These are phyloP conservation scores for Balearica regulorum DNA, from an alignment of 2,797 vertebrate species.

Conservation along the genomic window DNA sequence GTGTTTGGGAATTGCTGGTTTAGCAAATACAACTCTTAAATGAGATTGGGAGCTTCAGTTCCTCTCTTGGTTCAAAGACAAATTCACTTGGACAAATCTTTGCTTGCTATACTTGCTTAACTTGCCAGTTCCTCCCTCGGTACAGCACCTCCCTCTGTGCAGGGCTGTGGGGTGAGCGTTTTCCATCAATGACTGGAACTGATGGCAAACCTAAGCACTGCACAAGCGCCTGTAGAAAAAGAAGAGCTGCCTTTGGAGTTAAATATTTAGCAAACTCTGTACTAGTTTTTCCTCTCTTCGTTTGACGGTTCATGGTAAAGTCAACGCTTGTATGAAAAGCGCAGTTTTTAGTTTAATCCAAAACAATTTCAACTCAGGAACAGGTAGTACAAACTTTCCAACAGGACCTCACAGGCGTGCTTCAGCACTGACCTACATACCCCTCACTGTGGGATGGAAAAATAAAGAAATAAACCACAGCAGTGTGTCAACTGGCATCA, in stretches of 20 bases:
- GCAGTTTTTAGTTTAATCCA: neutral
- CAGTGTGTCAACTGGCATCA: neutral
- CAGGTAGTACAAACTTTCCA: neutral
- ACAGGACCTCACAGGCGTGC: neutral
- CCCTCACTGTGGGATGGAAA: neutral
- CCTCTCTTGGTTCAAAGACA: neutral
- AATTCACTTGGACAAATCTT: neutral
- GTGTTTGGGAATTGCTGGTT: neutral
- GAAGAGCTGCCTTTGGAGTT: neutral
- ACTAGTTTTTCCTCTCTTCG: neutral
- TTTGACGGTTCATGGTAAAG: neutral
- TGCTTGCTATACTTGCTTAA: neutral
- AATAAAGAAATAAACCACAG: slow-evolving; percentile 6
- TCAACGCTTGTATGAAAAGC: neutral
- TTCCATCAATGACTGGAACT: neutral
- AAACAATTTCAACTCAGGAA: neutral
- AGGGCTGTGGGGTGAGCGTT: neutral
- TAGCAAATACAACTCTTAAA: neutral
- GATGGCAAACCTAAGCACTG: neutral
- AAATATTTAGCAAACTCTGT: neutral
- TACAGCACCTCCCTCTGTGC: neutral
- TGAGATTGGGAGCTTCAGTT: neutral
- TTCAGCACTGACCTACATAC: neutral
- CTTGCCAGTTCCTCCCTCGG: neutral
- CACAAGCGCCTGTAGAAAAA: neutral